Evolutionary conservation across 2,888 invertebrate species (phyloP), one percentile per base, ranked within the genome.

Genomic region (Cerastis leucographa): DNA sequence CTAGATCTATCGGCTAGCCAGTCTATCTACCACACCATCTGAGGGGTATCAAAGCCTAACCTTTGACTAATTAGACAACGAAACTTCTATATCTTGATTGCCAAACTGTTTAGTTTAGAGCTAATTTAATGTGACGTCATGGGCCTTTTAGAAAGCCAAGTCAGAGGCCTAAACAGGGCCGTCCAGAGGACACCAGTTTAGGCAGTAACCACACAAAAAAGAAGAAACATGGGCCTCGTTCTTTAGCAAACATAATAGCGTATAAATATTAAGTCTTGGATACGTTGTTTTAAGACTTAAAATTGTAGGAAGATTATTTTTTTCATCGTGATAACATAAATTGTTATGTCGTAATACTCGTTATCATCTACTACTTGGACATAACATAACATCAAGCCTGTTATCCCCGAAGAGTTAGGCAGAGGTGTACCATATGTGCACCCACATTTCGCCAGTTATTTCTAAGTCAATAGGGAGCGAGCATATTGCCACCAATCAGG

Each of bases 61-160:
- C 87, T 87, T 66, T 76, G 66, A 79, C 85, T 87, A 87, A 87
- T 85, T 87, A 87, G 75, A 66, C 61, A 75, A 78, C 69, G 76
- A 74, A 71, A 70, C 76, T 78, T 64, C 74, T 82, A 35, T 71
- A 79, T 82, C 85, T 81, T 81, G 78, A 81, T 80, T 66, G 46
- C 62, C 29, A 71, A 68, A 76, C 80, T 72, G 71, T 79, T n/a
- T 66, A 62, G 29, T 66, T 51, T 46, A 51, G 14, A 56, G 35
- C 7, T 59, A n/a, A 19, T 46, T 62, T 17, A 46, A 51, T 4
- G 29, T 66, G 46, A 66, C 22, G 29, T 54, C 22, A 70, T 40
- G 0, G 8, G 49, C 17, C 0, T 65, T 40, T 3, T 29, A 40
- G 19, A 25, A 35, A 35, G 35, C 35, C 35, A 35, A 35, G 35